Base-by-base conservation (phyloP, 2,113 vertebrate genomes). In the Ochotona princeps region DNA sequence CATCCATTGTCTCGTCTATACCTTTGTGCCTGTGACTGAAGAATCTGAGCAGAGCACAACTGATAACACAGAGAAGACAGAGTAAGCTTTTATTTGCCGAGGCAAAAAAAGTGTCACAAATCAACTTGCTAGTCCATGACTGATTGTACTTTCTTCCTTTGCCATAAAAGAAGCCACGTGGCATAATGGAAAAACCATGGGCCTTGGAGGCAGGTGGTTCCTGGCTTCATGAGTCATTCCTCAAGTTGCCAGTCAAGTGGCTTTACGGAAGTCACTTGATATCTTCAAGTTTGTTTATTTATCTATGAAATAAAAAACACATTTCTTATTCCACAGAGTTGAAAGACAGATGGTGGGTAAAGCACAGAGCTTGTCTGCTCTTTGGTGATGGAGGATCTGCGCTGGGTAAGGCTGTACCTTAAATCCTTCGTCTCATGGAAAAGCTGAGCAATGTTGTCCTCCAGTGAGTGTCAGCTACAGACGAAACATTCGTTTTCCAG, bases 71-170 rank as follows among this genome's bases (percentile, higher is more conserved):
- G 38, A 61, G 25, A 61, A 88, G 94, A 63, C 9, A 83, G 60
- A 69, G 8, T 15, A 81, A 81, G 26, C 4, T 76, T 93, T 76
- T 82, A 69, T 84, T 93, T 90, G 7, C 69, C 93, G 78, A 44
- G 35, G 26, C 15, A 86, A 87, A 92, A 74, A 95, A 88, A 35
- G 38, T 60, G 67, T 94, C 8, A 15, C 13, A 83, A 60, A 73
- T 81, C 63, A 51, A n/a, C 14, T 80, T 83, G 63, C 91, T 73
- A 35, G 44, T 81, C n/a, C 69, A 13, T 76, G 67, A 73, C 81
- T n/a, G 60, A 65, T 49, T 61, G 23, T 72, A 32, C 1, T 44
- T 87, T 82, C 89, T 88, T 38, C 87, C 87, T 74, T 18, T 57
- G 32, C 21, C 47, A 23, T 78, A 30, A 75, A 82, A 93, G 38